These are phyloP conservation scores for Augochlora pura DNA, from an alignment of 1,140 invertebrate species.

Conservation along the genomic window DNA sequence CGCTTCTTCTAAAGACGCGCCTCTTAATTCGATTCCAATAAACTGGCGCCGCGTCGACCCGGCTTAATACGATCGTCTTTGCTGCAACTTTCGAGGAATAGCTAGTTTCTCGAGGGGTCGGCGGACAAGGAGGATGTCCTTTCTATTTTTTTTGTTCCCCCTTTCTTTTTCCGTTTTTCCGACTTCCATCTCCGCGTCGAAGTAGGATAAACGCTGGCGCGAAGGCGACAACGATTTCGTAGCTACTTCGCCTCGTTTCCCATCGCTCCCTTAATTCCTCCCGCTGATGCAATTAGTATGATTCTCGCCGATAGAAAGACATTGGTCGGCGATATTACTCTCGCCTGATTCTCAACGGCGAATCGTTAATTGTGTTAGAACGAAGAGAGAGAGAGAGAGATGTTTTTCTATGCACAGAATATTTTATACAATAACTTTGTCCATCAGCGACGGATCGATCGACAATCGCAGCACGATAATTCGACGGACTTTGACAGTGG, in stretches of 20 bases:
- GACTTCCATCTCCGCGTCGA: constrained; percentile 1
- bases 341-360: no score
- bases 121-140: not conserved
- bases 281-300: constrained; percentile 16
- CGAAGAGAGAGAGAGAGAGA: no score
- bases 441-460: no score
- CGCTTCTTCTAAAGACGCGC: constrained; percentile 29
- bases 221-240: constrained; percentile 19
- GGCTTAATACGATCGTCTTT: constrained; percentile 51
- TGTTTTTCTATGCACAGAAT: no score
- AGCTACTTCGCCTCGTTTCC: constrained; percentile 10
- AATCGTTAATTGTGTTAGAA: no score
- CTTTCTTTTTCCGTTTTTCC: not conserved
- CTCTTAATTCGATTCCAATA: constrained; percentile 61
- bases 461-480: not conserved
- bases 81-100: constrained; percentile 48
- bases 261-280: constrained; percentile 3
- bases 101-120: constrained; percentile 39
- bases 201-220: constrained; percentile 23
- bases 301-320: not conserved
- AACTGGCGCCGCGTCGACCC: constrained; percentile 31
- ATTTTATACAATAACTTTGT: no score
- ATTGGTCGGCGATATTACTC: no score
- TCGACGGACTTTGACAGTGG: not conserved
- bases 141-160: no score